These are phyloP conservation scores for Agapostemon virescens DNA, from an alignment of 2,888 invertebrate species.

Conservation along the genomic window DNA sequence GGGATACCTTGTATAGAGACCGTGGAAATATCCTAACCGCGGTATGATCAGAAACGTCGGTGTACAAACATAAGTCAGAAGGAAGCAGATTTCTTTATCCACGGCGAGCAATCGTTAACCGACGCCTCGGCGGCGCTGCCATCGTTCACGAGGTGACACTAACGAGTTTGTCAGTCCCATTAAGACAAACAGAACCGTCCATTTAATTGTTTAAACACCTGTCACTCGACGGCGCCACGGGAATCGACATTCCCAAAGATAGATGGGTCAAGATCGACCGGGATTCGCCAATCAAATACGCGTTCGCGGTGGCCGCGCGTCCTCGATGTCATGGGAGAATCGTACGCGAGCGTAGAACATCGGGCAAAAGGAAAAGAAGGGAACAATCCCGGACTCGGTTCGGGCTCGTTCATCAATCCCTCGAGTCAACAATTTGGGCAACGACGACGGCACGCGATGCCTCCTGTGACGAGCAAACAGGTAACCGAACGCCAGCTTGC, in stretches of 20 bases:
- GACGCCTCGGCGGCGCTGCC: not conserved
- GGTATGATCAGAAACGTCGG: not conserved
- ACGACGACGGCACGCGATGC: constrained; percentile 41
- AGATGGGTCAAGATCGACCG: constrained; percentile 34
- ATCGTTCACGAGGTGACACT: not conserved
- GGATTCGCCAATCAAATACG: constrained; percentile 36
- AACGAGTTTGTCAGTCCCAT: not conserved
- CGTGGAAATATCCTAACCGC: no score
- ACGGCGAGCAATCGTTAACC: not conserved
- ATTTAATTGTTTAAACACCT: constrained; percentile 47
- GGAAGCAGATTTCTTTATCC: not conserved
- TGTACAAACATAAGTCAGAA: not conserved
- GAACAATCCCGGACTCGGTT: not conserved
- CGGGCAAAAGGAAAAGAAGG: constrained; percentile 7
- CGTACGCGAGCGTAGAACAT: constrained; percentile 8
- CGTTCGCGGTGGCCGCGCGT: constrained; percentile 5
- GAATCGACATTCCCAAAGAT: constrained; percentile 20
- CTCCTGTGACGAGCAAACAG: constrained; percentile 55
- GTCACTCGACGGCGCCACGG: constrained; percentile 38
- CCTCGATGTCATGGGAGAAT: not conserved
- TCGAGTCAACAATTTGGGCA: constrained; percentile 58
- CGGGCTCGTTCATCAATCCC: constrained; percentile 59
- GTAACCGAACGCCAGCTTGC: constrained; percentile 34
- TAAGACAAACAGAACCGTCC: not conserved
- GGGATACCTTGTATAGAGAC: no score